Evolutionary conservation across 2,113 vertebrate species (phyloP).

Genomic region (Puffinus mauretanicus): DNA sequence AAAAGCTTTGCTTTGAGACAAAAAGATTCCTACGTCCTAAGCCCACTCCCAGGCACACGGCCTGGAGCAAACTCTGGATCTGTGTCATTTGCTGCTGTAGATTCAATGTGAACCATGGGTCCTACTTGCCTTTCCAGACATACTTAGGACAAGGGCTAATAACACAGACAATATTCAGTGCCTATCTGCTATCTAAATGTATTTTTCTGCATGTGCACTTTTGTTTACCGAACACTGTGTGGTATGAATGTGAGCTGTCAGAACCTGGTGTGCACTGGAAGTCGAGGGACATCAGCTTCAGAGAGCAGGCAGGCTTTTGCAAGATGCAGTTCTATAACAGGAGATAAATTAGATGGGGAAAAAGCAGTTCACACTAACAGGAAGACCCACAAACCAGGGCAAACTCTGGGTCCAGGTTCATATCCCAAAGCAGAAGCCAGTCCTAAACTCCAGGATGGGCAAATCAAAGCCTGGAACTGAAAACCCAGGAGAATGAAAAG

Average conservation of each 20-base stretch:
- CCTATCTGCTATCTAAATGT: conserved; percentile 46
- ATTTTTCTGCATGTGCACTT: conserved; percentile 65
- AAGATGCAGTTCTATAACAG: background rate
- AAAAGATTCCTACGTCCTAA: background rate
- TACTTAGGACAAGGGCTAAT: conserved; percentile 54
- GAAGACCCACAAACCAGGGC: background rate
- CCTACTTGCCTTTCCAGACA: background rate
- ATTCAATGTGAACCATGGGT: conserved; percentile 8
- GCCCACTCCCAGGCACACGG: background rate
- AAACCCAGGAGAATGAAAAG: background rate
- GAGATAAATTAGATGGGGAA: background rate
- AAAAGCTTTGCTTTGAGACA: conserved; percentile 15
- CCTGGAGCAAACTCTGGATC: background rate
- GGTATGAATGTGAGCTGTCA: conserved; percentile 48
- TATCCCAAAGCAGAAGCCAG: conserved; percentile 1
- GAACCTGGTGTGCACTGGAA: conserved; percentile 56
- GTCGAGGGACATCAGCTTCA: background rate
- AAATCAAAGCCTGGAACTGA: background rate
- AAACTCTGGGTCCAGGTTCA: background rate
- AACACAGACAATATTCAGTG: conserved; percentile 47
- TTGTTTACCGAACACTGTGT: conserved; percentile 64
- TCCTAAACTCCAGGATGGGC: background rate
- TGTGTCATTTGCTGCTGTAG: conserved; percentile 34
- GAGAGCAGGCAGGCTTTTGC: background rate
- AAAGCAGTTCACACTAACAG: background rate